Base-by-base conservation (phyloP, 2,113 vertebrate species). In the Archilochus colubris region DNA sequence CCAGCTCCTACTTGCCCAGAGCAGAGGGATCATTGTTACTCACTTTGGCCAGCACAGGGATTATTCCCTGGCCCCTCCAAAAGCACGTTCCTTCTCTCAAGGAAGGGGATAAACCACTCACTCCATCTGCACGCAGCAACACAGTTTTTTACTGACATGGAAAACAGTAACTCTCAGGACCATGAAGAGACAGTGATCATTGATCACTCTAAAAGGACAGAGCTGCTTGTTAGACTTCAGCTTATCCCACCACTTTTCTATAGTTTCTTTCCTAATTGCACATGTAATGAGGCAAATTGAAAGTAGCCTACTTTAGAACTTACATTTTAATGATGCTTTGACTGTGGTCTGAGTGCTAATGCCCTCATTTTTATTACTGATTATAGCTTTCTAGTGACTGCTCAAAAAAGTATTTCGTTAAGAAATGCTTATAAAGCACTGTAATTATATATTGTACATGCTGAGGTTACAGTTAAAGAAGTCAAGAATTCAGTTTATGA, bases 191-290 rank as follows among this genome's bases (percentile, higher is more conserved):
- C 69, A 48, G 23, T 3, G 62, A 91, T 28, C 83, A 58, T 13
- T 22, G 80, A 92, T 89, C 59, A 79, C 44, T 44, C 46, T 14
- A 16, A 50, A 50, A 55, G 46, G 62, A 93, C 38, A 69, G 50
- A 24, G 30, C 63, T 36, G 63, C 62, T 84, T 28, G 38, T 82
- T 70, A 59, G 85, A 75, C 36, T n/a, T 10, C 11, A 50, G 72
- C 69, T 96, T 69, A 79, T 57, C 69, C 79, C 75, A 43, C 21
- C 78, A 30, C 57, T 77, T 57, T 27, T 27, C 96, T 92, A 90
- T 81, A 92, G 82, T 95, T 96, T 96, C 90, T 91, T 87, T 68
- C 74, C 63, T 95, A 96, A 95, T 68, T 96, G 88, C 82, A 94
- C 62, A 72, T 1, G 48, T 82, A 96, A 96, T 67, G 87, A 95